phyloP scores from a whole-genome alignment of 2,797 vertebrate species.

The Sebastes oblongus region DNA sequence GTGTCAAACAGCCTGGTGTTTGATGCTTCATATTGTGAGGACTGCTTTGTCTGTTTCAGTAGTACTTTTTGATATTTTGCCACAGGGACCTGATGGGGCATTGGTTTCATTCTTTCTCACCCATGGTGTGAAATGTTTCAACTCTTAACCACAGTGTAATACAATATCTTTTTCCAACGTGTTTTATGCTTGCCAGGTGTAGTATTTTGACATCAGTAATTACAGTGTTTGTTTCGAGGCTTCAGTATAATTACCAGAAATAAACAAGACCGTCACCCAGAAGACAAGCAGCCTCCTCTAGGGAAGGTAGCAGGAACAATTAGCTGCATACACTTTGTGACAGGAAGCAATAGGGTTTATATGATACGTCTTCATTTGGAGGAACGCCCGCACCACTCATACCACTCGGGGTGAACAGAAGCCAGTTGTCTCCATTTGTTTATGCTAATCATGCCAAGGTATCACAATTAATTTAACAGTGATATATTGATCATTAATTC shows the following conservation, averaged over 20 bases:
- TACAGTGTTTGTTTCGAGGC: not conserved
- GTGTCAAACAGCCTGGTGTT: conserved; percentile 2
- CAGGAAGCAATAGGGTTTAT: conserved; percentile 11
- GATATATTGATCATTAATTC: conserved; percentile 32
- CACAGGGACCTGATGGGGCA: not conserved
- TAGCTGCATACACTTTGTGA: conserved; percentile 24
- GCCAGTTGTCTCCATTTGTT: conserved; percentile 40
- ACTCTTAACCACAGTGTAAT: not conserved
- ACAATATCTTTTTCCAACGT: not conserved
- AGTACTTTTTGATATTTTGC: not conserved
- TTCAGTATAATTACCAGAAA: conserved; percentile 4
- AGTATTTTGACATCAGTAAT: not conserved
- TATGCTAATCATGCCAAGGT: conserved; percentile 29
- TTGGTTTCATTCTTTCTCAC: not conserved
- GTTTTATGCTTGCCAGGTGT: not conserved
- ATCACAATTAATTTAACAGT: conserved; percentile 31
- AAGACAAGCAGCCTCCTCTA: not conserved
- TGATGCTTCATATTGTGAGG: not conserved
- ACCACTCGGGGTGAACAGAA: conserved; percentile 14
- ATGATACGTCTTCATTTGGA: conserved; percentile 26
- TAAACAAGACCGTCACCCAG: not conserved
- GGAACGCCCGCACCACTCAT: not conserved
- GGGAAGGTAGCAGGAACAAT: conserved; percentile 7
- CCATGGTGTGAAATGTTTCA: not conserved
- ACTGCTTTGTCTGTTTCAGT: not conserved